Evolutionary conservation across 2,888 invertebrate species (phyloP), one percentile per base, ranked within the genome.

Genomic region (Charanyca ferruginea): DNA sequence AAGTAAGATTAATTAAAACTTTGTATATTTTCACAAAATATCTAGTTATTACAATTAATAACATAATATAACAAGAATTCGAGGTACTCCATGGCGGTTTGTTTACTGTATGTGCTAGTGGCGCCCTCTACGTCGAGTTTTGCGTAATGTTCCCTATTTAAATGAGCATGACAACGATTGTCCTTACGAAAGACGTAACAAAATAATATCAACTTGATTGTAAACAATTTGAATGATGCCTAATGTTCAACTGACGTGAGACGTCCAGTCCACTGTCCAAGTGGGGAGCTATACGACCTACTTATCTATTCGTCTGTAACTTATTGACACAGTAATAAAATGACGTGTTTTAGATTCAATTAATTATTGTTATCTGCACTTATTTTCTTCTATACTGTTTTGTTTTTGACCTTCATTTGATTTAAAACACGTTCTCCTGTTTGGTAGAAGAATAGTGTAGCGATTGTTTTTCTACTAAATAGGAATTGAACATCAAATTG

Each of bases 401-500:
- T 59, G 23, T 23, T 35, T 63, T 59, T 55, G 69, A 54, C 60
- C 70, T 78, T 66, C 57, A 44, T 23, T 63, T 48, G 42, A 23
- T 18, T 73, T 25, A 28, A 45, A 59, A 79, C 42, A 35, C 2
- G 49, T 60, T 52, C 22, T 59, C 47, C 38, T 41, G 32, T 64
- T 78, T 63, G 32, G 9, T 20, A 28, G 35, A 54, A 71, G n/a
- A 73, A 70, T 64, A 62, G 47, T 70, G 28, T 35, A 63, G 42
- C n/a, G 60, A 62, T 74, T 77, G 67, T 72, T 79, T 80, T 80
- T 67, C 74, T 71, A 75, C 45, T 73, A 65, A 66, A 67, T 63
- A 61, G 66, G 71, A 73, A 69, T 73, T 67, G 60, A 65, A 42
- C 70, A 67, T 80, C 65, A 65, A 75, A 78, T 77, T 73, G 77